Conservation (phyloP, 2,113 vertebrate genomes). For the Dicaeum eximium region DNA sequence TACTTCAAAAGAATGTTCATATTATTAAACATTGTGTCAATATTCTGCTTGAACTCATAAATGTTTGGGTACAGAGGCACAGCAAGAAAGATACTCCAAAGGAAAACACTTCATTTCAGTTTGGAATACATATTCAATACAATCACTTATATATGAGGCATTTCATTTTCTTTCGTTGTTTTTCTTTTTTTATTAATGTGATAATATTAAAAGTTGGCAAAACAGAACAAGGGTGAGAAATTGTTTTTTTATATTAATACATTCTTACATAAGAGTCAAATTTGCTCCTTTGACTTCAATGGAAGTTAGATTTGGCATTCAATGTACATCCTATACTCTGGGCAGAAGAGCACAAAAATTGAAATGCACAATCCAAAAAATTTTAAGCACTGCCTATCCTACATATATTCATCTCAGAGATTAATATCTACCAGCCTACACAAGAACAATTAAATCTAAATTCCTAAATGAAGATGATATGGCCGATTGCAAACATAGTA, state of each 20-base stretch:
- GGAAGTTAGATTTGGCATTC: not conserved
- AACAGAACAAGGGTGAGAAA: not conserved
- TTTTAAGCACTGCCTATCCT: not conserved
- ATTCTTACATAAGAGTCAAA: not conserved
- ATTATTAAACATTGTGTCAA: not conserved
- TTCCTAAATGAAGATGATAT: not conserved
- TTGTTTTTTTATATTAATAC: not conserved
- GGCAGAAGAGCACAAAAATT: not conserved
- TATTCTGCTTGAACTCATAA: not conserved
- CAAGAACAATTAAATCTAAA: constrained; percentile 23
- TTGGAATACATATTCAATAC: constrained; percentile 7
- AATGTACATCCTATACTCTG: not conserved
- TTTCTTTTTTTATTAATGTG: not conserved
- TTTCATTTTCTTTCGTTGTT: not conserved
- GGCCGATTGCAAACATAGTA: not conserved
- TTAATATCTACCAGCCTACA: constrained; percentile 24
- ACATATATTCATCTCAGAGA: not conserved
- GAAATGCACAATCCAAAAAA: constrained; percentile 3
- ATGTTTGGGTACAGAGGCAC: constrained; percentile 38
- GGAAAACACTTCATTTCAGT: constrained; percentile 36
- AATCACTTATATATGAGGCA: not conserved
- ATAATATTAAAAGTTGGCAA: constrained; percentile 2
- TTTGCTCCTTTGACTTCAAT: not conserved
- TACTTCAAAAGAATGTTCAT: not conserved
- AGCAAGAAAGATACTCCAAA: constrained; percentile 15